Conservation (phyloP, 1,140 invertebrate species). For the Sesamia nonagrioides region DNA sequence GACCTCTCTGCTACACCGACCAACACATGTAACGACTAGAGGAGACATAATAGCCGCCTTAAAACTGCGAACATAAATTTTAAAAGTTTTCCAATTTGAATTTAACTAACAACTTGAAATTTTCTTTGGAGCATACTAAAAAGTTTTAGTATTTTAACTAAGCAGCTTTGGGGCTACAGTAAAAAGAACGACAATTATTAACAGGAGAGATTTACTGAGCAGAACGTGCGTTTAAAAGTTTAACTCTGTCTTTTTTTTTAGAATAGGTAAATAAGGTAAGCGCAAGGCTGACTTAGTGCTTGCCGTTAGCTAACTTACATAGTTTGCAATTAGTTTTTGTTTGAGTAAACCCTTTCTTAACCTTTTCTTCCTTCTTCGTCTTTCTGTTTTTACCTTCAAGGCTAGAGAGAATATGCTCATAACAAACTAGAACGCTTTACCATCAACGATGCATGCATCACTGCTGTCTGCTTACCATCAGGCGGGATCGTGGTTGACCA, state of each 20-base stretch:
- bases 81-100: conserved; percentile 82
- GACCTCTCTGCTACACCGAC: conserved; percentile 50
- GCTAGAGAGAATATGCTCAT: too few species aligned
- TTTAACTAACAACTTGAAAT: conserved; percentile 82
- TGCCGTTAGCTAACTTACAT: not conserved
- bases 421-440: too few species aligned
- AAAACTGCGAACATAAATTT: conserved; percentile 82
- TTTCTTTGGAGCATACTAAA: conserved; percentile 72
- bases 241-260: not conserved
- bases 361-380: too few species aligned
- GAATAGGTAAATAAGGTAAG: not conserved
- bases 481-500: too few species aligned
- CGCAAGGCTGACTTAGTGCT: not conserved
- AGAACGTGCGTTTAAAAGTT: conserved; percentile 53
- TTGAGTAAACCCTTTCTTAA: too few species aligned
- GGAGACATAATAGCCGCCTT: conserved; percentile 76
- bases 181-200: conserved; percentile 56
- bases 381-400: too few species aligned
- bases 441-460: too few species aligned
- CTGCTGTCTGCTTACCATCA: too few species aligned
- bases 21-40: conserved; percentile 69
- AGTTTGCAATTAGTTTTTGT: conserved; percentile 18
- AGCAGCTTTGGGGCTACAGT: conserved; percentile 52
- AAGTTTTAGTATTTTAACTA: conserved; percentile 66
- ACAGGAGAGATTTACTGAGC: conserved; percentile 53